Conservation (phyloP, 2,113 vertebrate species). For the Protomyctophum bolini region DNA sequence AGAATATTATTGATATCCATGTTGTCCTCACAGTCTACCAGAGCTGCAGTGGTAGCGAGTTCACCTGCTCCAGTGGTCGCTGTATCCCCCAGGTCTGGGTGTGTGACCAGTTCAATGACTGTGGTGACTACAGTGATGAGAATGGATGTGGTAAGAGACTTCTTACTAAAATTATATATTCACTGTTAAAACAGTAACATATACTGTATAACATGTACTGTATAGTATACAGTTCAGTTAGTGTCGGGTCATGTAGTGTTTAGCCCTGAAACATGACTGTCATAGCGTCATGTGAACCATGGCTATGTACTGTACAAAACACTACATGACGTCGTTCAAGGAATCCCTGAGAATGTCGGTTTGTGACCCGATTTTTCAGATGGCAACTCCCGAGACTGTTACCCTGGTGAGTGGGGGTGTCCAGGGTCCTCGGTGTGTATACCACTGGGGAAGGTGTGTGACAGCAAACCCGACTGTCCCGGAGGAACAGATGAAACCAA, state of each 20-base stretch:
- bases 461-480: constrained; percentile 71
- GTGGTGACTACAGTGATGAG: constrained; percentile 78
- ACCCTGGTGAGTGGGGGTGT: constrained; percentile 79
- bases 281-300: no score
- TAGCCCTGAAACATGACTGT: no score
- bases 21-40: constrained; percentile 54
- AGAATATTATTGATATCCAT: neutral
- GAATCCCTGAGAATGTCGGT: neutral
- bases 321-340: no score
- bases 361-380: constrained; percentile 50
- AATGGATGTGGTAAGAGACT: constrained; percentile 75
- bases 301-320: neutral
- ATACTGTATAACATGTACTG: no score
- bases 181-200: no score
- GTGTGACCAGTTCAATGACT: constrained; percentile 78
- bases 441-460: constrained; percentile 71
- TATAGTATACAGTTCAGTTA: no score
- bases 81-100: constrained; percentile 78
- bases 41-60: constrained; percentile 71
- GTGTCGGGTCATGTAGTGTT: no score
- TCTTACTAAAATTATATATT: no score
- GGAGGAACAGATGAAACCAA: constrained; percentile 75
- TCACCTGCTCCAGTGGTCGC: constrained; percentile 72
- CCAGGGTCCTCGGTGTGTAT: constrained; percentile 69
- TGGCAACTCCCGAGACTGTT: constrained; percentile 72